Percentiles rank a stretch among this genome's conserved stretches.
These are phyloP conservation scores for Gambusia affinis DNA, from an alignment of 2,113 vertebrate species.

Conservation along the genomic window DNA sequence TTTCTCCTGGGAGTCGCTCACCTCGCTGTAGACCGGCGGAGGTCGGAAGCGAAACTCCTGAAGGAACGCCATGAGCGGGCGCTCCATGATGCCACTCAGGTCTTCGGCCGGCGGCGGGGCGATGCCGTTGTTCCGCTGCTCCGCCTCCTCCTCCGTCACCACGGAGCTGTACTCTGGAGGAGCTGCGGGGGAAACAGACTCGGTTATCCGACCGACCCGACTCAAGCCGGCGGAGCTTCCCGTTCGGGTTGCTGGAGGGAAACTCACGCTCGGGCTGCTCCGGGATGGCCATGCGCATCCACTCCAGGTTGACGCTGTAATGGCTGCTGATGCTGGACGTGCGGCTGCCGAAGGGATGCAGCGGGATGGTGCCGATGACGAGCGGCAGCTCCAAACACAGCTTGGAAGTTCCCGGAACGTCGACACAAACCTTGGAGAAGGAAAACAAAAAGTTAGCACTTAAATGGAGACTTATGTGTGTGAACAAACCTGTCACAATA, in stretches of 20 bases:
- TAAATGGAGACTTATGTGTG: background rate
- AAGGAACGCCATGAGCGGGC: conserved; percentile 89
- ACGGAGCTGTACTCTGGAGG: conserved; percentile 91
- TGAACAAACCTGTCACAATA: no score
- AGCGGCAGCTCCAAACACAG: conserved; percentile 92
- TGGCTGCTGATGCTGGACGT: conserved; percentile 93
- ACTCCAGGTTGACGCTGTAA: conserved; percentile 88
- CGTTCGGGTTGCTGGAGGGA: background rate
- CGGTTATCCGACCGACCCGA: conserved; percentile 34
- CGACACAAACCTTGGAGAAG: conserved; percentile 87
- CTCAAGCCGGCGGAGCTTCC: conserved; percentile 27
- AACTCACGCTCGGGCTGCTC: conserved; percentile 91
- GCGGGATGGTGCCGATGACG: conserved; percentile 93
- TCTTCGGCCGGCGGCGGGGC: conserved; percentile 63
- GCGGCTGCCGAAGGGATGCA: conserved; percentile 90
- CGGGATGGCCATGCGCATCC: conserved; percentile 84
- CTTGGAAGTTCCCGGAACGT: conserved; percentile 93
- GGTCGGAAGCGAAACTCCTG: conserved; percentile 93
- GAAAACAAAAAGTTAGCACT: background rate
- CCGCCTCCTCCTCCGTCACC: conserved; percentile 80
- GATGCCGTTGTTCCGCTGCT: conserved; percentile 55
- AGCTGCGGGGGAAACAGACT: conserved; percentile 74
- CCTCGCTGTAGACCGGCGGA: conserved; percentile 93
- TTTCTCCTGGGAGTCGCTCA: conserved; percentile 49
- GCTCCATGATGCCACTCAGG: conserved; percentile 77